phyloP scores from a whole-genome alignment of 1,140 invertebrate genomes.

The Caenorhabditis inopinata region DNA sequence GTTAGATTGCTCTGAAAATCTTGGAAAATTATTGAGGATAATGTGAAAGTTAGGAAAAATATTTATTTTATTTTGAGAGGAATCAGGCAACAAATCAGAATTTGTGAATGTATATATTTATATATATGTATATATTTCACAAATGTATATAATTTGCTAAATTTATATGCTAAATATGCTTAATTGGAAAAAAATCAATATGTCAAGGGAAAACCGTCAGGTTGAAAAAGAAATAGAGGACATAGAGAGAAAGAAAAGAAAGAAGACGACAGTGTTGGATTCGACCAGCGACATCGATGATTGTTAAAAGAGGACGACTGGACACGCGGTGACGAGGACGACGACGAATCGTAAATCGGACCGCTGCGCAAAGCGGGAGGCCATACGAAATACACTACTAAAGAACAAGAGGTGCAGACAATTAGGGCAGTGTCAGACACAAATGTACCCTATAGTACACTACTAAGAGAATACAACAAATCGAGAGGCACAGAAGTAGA shows the following conservation, averaged over 20 bases:
- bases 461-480: background rate
- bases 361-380: background rate
- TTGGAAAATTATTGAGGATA: background rate
- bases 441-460: constrained; percentile 6
- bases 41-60: no score
- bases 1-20: background rate
- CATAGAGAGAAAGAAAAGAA: background rate
- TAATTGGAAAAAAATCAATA: background rate
- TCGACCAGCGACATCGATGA: background rate
- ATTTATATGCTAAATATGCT: no score
- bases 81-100: no score
- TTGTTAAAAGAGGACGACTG: background rate
- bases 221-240: background rate
- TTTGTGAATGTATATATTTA: no score
- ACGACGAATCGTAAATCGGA: constrained; percentile 8
- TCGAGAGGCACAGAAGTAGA: background rate
- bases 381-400: background rate
- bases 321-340: constrained; percentile 19
- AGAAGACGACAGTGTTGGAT: background rate
- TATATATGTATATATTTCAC: no score
- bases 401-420: background rate
- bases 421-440: background rate
- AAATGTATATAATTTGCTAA: no score
- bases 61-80: no score
- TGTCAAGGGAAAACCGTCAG: background rate